Percentiles rank a stretch among this genome's conserved stretches.
phyloP scores from a whole-genome alignment of 1,140 invertebrate species.

The Polypedilum vanderplanki region DNA sequence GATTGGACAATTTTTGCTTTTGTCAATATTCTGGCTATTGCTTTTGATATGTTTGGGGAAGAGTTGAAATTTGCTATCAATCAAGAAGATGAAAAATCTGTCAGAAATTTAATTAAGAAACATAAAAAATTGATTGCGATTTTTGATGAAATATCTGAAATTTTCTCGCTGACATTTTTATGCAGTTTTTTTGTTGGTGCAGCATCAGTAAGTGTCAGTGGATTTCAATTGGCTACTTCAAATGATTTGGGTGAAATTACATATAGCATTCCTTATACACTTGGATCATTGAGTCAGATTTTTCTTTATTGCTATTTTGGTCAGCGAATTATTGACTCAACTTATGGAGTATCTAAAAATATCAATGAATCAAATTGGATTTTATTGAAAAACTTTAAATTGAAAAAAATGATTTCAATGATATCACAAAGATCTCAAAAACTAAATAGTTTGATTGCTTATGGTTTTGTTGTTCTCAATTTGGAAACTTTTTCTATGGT shows the following conservation, averaged over 20 bases:
- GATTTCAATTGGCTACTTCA: not conserved
- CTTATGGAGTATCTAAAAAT: not conserved
- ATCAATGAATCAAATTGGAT: not conserved
- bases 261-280: not conserved
- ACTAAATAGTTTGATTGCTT: not conserved
- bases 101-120: not conserved
- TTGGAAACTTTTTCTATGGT: not conserved
- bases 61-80: not conserved
- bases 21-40: not conserved
- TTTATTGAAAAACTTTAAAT: not conserved
- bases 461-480: not conserved
- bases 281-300: not conserved
- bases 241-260: not conserved
- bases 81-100: not conserved
- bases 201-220: not conserved
- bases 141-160: not conserved
- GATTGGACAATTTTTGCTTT: not conserved
- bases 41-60: not conserved
- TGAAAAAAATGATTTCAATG: not conserved
- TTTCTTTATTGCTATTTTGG: not conserved
- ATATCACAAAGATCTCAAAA: not conserved
- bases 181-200: not conserved
- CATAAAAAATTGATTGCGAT: not conserved
- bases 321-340: not conserved
- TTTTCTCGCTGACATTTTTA: not conserved